phyloP scores from a whole-genome alignment of 2,113 vertebrate species.

The Hiodon alosoides region DNA sequence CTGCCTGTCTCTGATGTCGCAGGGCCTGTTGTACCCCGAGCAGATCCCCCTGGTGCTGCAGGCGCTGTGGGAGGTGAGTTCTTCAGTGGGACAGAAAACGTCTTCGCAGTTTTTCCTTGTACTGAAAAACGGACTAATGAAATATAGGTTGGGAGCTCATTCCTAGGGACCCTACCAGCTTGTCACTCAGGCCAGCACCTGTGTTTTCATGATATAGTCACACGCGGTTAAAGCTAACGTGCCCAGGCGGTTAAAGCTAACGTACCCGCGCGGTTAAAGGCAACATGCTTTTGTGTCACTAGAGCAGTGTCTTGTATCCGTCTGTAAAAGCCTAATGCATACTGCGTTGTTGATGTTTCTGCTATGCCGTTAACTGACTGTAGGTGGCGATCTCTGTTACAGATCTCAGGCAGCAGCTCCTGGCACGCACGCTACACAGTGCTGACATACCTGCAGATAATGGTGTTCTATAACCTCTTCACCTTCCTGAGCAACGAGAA shows the following conservation, averaged over 20 bases:
- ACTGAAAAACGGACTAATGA: not conserved
- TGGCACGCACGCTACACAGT: slow-evolving; percentile 94
- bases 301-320: no score
- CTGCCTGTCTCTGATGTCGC: slow-evolving; percentile 92
- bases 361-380: not conserved
- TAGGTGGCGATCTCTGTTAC: slow-evolving; percentile 38
- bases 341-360: not conserved
- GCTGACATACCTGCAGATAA: slow-evolving; percentile 94
- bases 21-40: slow-evolving; percentile 87
- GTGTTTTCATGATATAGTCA: no score
- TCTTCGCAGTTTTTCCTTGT: not conserved
- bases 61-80: slow-evolving; percentile 78
- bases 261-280: no score
- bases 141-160: not conserved
- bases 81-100: not conserved
- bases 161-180: not conserved
- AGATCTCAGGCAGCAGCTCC: slow-evolving; percentile 90
- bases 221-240: no score
- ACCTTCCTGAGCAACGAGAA: slow-evolving; percentile 82
- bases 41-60: slow-evolving; percentile 90
- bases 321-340: no score
- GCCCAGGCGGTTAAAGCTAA: no score
- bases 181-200: no score
- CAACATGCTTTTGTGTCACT: no score
- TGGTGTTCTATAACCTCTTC: slow-evolving; percentile 98